These are phyloP conservation scores for Pomacea canaliculata DNA, from an alignment of 2,888 invertebrate genomes.

Conservation along the genomic window DNA sequence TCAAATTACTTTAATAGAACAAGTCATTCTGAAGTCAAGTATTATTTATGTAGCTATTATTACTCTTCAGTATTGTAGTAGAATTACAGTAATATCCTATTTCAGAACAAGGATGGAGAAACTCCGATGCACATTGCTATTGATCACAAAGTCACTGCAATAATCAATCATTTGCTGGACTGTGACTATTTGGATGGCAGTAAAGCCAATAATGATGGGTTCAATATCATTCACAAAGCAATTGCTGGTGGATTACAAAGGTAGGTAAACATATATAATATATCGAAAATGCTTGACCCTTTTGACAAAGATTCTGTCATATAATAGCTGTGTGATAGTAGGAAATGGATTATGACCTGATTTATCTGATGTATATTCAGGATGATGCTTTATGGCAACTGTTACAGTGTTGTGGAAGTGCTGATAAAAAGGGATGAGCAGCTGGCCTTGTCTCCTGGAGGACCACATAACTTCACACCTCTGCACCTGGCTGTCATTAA, in stretches of 20 bases:
- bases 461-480: conserved; percentile 13
- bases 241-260: conserved; percentile 37
- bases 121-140: conserved; percentile 47
- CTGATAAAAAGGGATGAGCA: conserved; percentile 1
- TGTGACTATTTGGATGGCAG: conserved; percentile 35
- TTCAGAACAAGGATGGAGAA: conserved; percentile 42
- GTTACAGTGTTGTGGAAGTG: conserved; percentile 13
- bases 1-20: no score
- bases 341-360: no score
- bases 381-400: no score
- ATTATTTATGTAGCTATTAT: no score
- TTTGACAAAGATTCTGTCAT: no score
- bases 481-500: conserved; percentile 25
- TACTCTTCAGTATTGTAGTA: no score
- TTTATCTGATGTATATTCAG: no score
- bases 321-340: no score
- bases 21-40: no score
- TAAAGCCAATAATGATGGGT: conserved; percentile 35
- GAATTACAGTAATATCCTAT: no score
- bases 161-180: conserved; percentile 34
- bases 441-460: conserved; percentile 3
- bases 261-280: conserved; percentile 26
- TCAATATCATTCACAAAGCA: conserved; percentile 47
- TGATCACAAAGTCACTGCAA: conserved; percentile 28
- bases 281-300: no score